Percentiles rank a stretch among this genome's conserved stretches.
phyloP scores from a whole-genome alignment of 1,140 invertebrate genomes.

The Sycophila sp. region DNA sequence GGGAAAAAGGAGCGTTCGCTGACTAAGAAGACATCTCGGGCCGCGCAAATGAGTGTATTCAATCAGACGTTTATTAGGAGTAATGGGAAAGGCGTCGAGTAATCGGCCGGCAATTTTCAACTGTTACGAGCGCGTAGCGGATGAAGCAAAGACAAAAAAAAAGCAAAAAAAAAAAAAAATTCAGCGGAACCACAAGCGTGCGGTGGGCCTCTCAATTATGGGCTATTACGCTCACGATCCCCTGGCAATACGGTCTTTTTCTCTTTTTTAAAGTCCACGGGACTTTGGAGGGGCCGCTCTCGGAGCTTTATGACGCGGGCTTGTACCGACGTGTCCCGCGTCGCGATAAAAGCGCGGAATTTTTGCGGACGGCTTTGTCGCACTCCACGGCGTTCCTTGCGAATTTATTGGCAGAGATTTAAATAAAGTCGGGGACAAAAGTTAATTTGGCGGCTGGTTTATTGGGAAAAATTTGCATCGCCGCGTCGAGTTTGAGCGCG shows the following conservation, averaged over 20 bases:
- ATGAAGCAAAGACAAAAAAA: too few relatives aligned
- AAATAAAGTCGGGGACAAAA: neutral
- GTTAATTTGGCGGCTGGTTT: neutral
- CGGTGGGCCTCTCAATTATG: constrained; percentile 49
- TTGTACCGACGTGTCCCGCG: neutral
- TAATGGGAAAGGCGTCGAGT: constrained; percentile 9
- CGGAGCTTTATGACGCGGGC: constrained; percentile 8
- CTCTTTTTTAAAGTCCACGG: neutral
- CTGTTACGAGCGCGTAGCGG: neutral
- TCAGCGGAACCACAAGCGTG: too few relatives aligned
- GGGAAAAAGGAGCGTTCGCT: too few relatives aligned
- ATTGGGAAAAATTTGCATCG: neutral
- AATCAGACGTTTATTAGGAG: constrained; percentile 27
- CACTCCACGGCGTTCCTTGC: neutral
- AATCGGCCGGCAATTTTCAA: constrained; percentile 28
- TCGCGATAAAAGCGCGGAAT: constrained; percentile 13
- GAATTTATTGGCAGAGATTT: constrained; percentile 8
- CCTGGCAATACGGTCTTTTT: constrained; percentile 40
- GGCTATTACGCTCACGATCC: constrained; percentile 46
- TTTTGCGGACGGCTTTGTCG: constrained; percentile 22
- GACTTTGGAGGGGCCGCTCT: neutral
- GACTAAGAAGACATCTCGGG: neutral
- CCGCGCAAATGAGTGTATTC: constrained; percentile 1
- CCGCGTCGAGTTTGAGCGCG: too few relatives aligned
- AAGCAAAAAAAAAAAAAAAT: too few relatives aligned